phyloP scores from a whole-genome alignment of 2,113 vertebrate species.

The Pelusios castaneus region DNA sequence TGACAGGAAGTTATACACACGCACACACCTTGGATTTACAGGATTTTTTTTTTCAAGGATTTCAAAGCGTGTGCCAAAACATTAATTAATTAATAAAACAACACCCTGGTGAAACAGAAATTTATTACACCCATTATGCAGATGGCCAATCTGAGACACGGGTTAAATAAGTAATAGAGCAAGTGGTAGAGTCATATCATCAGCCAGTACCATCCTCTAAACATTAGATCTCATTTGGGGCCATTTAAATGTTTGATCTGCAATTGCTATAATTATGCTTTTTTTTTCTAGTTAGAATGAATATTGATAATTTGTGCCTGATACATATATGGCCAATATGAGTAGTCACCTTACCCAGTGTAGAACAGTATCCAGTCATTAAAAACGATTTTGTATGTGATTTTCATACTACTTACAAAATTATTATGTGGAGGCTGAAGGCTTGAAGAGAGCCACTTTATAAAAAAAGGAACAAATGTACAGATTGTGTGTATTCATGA shows the following conservation, averaged over 20 bases:
- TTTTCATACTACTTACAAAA: not conserved
- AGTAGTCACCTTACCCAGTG: slow-evolving; percentile 3
- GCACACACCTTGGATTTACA: not conserved
- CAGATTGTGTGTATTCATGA: slow-evolving; percentile 9
- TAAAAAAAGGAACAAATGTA: slow-evolving; percentile 25
- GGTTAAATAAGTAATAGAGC: not conserved
- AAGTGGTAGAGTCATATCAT: not conserved
- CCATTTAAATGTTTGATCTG: not conserved
- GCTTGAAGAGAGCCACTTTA: not conserved
- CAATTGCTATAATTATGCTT: not conserved
- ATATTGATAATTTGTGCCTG: not conserved
- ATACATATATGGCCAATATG: not conserved
- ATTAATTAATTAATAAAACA: not conserved
- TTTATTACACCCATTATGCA: not conserved
- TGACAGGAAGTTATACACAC: not conserved
- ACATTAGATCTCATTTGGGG: not conserved
- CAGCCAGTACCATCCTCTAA: not conserved
- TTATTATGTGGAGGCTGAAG: not conserved
- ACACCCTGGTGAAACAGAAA: not conserved
- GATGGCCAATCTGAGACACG: not conserved
- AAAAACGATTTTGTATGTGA: not conserved
- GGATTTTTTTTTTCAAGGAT: not conserved
- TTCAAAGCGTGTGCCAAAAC: not conserved
- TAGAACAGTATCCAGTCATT: not conserved
- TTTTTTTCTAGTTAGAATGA: slow-evolving; percentile 9